Evolutionary conservation across 35 echinoderm and acorn worm species (phyloP).

Genomic region (Heliocidaris tuberculata): DNA sequence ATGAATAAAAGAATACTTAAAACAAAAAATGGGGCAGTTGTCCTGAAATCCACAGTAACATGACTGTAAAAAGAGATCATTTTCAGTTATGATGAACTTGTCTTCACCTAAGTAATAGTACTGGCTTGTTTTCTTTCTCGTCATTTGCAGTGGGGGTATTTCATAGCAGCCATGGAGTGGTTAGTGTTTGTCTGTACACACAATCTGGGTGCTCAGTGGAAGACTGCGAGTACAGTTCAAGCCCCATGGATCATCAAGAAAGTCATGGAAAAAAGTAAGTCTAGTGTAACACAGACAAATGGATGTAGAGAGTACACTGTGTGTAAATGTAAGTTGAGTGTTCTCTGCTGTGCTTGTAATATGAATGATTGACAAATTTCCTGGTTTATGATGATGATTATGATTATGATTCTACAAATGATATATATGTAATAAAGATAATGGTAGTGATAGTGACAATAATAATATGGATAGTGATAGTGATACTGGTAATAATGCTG

Average conservation of each 20-base stretch:
- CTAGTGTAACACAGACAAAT: background rate
- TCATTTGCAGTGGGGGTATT: conserved; percentile 79
- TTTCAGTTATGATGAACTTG: too few relatives aligned
- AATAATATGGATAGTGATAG: too few relatives aligned
- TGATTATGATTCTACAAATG: background rate
- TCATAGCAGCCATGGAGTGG: conserved; percentile 88
- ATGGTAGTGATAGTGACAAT: too few relatives aligned
- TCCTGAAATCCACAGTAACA: too few relatives aligned
- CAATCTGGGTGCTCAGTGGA: conserved; percentile 84
- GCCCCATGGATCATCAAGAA: conserved; percentile 73
- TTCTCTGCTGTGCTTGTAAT: background rate
- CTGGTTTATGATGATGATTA: background rate
- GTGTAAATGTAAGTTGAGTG: background rate
- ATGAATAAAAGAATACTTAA: too few relatives aligned
- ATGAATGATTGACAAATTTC: background rate
- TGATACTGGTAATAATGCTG: too few relatives aligned
- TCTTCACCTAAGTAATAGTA: too few relatives aligned
- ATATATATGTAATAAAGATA: too few relatives aligned
- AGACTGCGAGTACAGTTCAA: conserved; percentile 57
- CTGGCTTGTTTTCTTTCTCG: background rate
- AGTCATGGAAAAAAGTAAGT: conserved; percentile 95
- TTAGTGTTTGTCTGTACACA: conserved; percentile 87
- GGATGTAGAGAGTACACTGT: background rate
- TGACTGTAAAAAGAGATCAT: too few relatives aligned
- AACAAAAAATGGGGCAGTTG: too few relatives aligned